Evolutionary conservation across 2,113 vertebrate genomes (phyloP).

Genomic region (Prochilodus magdalenae): DNA sequence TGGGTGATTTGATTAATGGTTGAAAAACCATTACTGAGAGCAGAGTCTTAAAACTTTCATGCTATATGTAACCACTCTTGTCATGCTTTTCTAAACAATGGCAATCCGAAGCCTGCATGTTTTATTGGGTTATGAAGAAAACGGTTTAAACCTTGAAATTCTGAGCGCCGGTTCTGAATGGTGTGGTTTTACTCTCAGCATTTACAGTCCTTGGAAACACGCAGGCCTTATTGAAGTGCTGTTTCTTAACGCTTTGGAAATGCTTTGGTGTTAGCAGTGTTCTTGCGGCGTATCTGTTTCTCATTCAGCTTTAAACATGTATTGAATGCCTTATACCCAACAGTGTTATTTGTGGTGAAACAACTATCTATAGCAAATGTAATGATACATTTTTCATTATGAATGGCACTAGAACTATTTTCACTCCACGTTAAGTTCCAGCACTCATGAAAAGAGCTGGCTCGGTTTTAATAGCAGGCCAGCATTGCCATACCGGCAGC

Average conservation of each 20-base stretch:
- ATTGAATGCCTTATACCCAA: slow-evolving; percentile 25
- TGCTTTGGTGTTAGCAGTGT: slow-evolving; percentile 6
- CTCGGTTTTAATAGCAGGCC: slow-evolving; percentile 5
- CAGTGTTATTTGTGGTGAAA: slow-evolving; percentile 20
- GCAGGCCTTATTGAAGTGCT: slow-evolving; percentile 29
- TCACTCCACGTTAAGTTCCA: slow-evolving; percentile 10
- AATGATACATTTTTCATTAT: slow-evolving; percentile 21
- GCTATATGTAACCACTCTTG: slow-evolving; percentile 26
- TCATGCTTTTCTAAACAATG: slow-evolving; percentile 34
- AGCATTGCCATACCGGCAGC: not conserved
- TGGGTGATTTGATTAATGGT: slow-evolving; percentile 53
- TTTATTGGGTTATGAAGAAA: slow-evolving; percentile 8
- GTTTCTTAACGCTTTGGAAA: slow-evolving; percentile 23
- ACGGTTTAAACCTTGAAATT: slow-evolving; percentile 11
- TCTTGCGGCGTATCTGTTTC: slow-evolving; percentile 39
- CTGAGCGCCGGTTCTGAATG: not conserved
- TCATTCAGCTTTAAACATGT: slow-evolving; percentile 37
- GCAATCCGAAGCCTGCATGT: slow-evolving; percentile 9
- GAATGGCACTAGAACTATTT: slow-evolving; percentile 3
- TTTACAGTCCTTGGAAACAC: slow-evolving; percentile 38
- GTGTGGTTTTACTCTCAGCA: slow-evolving; percentile 19
- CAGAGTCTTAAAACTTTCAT: slow-evolving; percentile 53
- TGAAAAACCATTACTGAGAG: slow-evolving; percentile 39
- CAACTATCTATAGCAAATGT: slow-evolving; percentile 5
- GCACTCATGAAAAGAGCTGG: not conserved